Evolutionary conservation across 2,113 vertebrate genomes (phyloP), one percentile per base, ranked within the genome.

Genomic region (Malurus melanocephalus): DNA sequence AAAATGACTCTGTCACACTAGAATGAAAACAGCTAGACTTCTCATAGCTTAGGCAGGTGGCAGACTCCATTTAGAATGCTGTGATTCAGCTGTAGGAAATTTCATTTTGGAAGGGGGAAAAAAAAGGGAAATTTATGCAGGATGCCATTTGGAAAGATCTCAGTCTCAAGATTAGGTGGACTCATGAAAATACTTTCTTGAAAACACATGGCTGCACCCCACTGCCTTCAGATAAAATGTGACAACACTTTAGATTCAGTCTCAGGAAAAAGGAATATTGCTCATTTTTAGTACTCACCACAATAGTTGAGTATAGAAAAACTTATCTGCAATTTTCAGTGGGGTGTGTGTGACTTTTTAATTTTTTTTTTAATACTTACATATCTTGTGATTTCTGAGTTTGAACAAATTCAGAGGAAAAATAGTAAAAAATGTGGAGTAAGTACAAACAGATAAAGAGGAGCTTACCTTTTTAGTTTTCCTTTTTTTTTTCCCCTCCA

Each of bases 401-500:
- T 85, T 59, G 9, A 80, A 13, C 10, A 62, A 87, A 73, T 57
- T 66, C 53, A n/a, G 13, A 12, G 10, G 42, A 66, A 80, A 67
- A 85, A 57, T 0, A 68, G 19, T 45, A 53, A 55, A 67, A 77
- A 32, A 35, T 8, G 9, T 30, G 19, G 53, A 67, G 28, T 1
- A 6, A 67, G 13, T 67, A 40, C 20, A 49, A 79, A 52, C 28
- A 89, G 28, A 28, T 19, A 17, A 78, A 53, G 33, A 20, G 10
- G 24, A 51, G 4, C 38, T 87, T 10, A 24, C 13, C 0, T 28
- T 35, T 53, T 51, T 48, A n/a, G 14, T 10, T 24, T 16, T 11
- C 5, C 2, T 42, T 28, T 12, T 19, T 21, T 40, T 20, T 2
- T 14, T 3, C 1, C 0, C 0, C 5, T 10, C 10, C 13, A 13